phyloP scores from a whole-genome alignment of 2,113 vertebrate species.

The Desmodus rotundus region DNA sequence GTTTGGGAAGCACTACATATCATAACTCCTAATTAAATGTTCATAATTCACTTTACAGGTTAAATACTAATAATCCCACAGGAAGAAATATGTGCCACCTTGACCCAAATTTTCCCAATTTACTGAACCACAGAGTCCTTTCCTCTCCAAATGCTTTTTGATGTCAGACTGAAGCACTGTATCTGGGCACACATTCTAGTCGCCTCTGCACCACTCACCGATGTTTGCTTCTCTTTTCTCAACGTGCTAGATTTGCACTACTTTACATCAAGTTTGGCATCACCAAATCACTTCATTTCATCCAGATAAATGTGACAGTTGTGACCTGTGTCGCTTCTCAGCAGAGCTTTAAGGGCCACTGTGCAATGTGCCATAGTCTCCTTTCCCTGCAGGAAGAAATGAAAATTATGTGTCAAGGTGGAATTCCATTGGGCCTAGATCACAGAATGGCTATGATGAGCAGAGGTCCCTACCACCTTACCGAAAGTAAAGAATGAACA shows the following conservation, averaged over 20 bases:
- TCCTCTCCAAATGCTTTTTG: neutral
- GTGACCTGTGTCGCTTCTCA: neutral
- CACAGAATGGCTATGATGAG: too few species aligned
- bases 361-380: neutral
- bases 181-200: neutral
- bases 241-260: neutral
- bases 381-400: neutral
- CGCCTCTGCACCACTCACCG: neutral
- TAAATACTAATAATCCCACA: neutral
- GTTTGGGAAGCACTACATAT: neutral
- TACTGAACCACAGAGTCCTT: neutral
- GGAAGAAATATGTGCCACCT: neutral
- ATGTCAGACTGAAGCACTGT: neutral
- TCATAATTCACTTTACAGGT: neutral
- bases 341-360: neutral
- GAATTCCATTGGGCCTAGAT: neutral
- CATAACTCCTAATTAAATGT: neutral
- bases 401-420: neutral
- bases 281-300: neutral
- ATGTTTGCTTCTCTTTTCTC: neutral
- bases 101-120: neutral
- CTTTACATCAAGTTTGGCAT: neutral
- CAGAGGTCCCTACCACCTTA: too few species aligned
- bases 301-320: neutral
- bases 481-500: neutral